Evolutionary conservation across 37 sponge, comb jelly and placozoan species (phyloP), one percentile per base, ranked within the genome.

Genomic region (Aplysina aerophoba): DNA sequence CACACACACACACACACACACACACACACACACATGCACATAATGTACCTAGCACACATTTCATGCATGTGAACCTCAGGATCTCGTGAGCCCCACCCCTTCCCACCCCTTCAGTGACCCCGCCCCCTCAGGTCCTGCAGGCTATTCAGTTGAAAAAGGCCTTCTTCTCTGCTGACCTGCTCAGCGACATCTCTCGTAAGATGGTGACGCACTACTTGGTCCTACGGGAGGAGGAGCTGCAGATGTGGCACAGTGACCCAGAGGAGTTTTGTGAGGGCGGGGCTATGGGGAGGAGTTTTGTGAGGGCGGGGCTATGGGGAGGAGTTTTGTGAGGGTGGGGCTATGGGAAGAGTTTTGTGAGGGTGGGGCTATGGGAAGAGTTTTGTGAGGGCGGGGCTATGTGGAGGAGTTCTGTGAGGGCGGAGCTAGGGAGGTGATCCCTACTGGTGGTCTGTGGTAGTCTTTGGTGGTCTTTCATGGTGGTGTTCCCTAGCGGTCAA

Each of bases 241-340:
- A 66, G 50, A 1, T 37, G 0, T 88, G 85, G 90, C 59, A 93
- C 4, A 78, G 80, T 27, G 81, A 80, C 53, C 82, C 93, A 3
- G 93, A 93, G 34, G 93, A 92, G n/a, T 92, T 89, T 80, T 75
- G 87, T 89, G 83, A 57, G 89, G n/a, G n/a, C n/a, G 82, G 11
- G 4, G 28, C 4, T 4, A n/a, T 2, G 12, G 64, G 28, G 24
- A 27, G 4, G 28, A 19, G n/a, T n/a, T n/a, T 88, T n/a, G 0
- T 5, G 37, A 55, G 22, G 11, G 12, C 38, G 40, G 15, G 15
- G 57, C 64, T 53, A 39, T 19, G 41, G 0, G 25, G 74, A 36
- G 39, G 36, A 34, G 28, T 73, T 22, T 17, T 14, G 60, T 34
- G 15, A 20, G 22, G 40, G 73, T 37, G 22, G 81, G 0, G 6